A percentile compares a stretch with the other conserved stretches of the same genome.
phyloP scores from a whole-genome alignment of 1,140 invertebrate species.

The Drosophila aff. region DNA sequence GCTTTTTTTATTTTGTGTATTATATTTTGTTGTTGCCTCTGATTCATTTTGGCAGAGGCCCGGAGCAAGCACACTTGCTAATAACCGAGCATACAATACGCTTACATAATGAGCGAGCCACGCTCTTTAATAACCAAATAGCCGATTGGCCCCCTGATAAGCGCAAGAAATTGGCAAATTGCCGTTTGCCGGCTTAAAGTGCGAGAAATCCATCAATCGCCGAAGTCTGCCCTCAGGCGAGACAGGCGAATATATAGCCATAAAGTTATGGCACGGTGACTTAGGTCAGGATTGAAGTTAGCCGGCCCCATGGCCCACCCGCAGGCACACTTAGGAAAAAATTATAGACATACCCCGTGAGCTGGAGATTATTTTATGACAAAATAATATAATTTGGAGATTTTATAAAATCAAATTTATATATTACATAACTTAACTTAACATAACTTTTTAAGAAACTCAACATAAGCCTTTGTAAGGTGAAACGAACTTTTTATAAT shows the following conservation, averaged over 20 bases:
- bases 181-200: conserved; percentile 53
- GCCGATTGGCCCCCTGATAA: conserved; percentile 75
- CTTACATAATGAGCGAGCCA: conserved; percentile 68
- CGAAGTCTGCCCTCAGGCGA: conserved; percentile 29
- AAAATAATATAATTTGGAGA: neutral
- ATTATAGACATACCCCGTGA: neutral
- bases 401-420: neutral
- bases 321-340: neutral
- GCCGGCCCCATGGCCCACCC: conserved; percentile 19
- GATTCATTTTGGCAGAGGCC: conserved; percentile 43
- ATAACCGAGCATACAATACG: conserved; percentile 64
- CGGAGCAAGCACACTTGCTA: conserved; percentile 58
- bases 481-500: no score
- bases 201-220: conserved; percentile 74
- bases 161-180: conserved; percentile 62
- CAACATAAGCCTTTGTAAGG: no score
- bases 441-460: no score
- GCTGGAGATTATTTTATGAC: neutral
- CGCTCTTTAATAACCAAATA: conserved; percentile 68
- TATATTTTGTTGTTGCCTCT: conserved; percentile 17
- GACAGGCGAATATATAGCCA: conserved; percentile 34
- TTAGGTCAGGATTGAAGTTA: conserved; percentile 76
- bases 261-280: conserved; percentile 31
- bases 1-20: neutral
- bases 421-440: neutral